phyloP scores from a whole-genome alignment of 2,113 vertebrate genomes.

The Seriola aureovittata region DNA sequence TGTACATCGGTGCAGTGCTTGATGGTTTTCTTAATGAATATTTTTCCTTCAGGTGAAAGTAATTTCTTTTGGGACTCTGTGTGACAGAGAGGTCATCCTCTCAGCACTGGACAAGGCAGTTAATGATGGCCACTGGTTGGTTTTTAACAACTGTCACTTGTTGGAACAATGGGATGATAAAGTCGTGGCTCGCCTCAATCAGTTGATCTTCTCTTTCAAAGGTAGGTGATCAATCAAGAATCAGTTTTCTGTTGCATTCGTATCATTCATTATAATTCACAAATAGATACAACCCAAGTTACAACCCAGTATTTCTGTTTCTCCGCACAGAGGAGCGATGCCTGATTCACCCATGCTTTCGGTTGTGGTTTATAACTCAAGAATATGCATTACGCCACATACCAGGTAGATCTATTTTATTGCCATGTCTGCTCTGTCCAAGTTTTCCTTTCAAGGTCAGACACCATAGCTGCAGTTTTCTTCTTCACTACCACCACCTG shows the following conservation, averaged over 20 bases:
- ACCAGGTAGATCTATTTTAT: constrained; percentile 82
- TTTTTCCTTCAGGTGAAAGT: constrained; percentile 69
- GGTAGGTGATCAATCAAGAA: constrained; percentile 36
- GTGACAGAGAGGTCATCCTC: constrained; percentile 58
- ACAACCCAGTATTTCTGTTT: background rate
- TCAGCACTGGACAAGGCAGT: constrained; percentile 70
- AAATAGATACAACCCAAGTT: background rate
- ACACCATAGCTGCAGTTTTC: background rate
- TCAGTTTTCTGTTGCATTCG: background rate
- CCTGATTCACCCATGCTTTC: constrained; percentile 79
- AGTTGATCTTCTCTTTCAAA: constrained; percentile 60
- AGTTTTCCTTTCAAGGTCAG: background rate
- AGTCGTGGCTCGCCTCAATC: constrained; percentile 73
- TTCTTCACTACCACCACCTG: background rate
- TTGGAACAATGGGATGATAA: constrained; percentile 83
- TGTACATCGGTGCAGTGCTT: background rate
- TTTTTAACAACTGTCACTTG: constrained; percentile 88
- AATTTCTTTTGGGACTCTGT: constrained; percentile 62
- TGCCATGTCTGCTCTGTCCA: background rate
- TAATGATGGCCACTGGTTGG: constrained; percentile 86
- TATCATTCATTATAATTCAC: background rate
- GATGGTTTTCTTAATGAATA: background rate
- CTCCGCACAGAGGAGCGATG: constrained; percentile 25
- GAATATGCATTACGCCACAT: constrained; percentile 68
- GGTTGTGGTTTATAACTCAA: constrained; percentile 86